A percentile compares a stretch with the other conserved stretches of the same genome.
Conservation (phyloP, 2,888 invertebrate species). For the Agrotis puta region DNA sequence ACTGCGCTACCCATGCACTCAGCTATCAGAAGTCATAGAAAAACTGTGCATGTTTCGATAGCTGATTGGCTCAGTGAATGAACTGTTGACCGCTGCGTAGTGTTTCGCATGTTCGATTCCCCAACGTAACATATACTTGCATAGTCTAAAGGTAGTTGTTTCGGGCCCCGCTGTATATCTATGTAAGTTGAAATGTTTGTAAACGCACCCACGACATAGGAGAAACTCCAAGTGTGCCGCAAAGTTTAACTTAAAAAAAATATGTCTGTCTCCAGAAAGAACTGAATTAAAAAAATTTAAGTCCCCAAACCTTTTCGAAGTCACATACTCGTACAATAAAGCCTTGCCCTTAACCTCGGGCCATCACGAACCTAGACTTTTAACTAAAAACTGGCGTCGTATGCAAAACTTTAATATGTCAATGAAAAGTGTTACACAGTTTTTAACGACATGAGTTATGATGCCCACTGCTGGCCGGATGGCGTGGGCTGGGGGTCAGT, state of each 20-base stretch:
- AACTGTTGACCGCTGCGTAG: too few species aligned
- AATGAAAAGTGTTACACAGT: slow-evolving; percentile 45
- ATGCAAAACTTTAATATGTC: slow-evolving; percentile 45
- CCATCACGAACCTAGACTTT: slow-evolving; percentile 7
- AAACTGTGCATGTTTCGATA: too few species aligned
- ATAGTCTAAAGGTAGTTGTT: too few species aligned
- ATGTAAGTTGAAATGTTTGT: too few species aligned
- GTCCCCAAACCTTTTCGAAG: not conserved
- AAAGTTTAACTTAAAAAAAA: not conserved
- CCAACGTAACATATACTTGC: too few species aligned
- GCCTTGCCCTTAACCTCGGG: slow-evolving; percentile 23
- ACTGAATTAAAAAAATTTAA: not conserved
- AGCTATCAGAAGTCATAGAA: too few species aligned
- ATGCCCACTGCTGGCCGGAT: slow-evolving; percentile 49
- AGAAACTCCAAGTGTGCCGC: too few species aligned
- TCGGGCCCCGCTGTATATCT: too few species aligned
- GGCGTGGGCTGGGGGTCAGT: slow-evolving; percentile 61
- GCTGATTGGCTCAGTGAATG: too few species aligned
- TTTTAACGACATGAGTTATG: slow-evolving; percentile 59
- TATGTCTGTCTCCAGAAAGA: not conserved
- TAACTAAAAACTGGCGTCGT: slow-evolving; percentile 5
- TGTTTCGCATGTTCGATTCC: too few species aligned
- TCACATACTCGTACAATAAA: not conserved
- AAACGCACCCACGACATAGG: too few species aligned
- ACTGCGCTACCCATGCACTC: too few species aligned